These are phyloP conservation scores for Mercenaria mercenaria DNA, from an alignment of 1,140 invertebrate species.

Conservation along the genomic window DNA sequence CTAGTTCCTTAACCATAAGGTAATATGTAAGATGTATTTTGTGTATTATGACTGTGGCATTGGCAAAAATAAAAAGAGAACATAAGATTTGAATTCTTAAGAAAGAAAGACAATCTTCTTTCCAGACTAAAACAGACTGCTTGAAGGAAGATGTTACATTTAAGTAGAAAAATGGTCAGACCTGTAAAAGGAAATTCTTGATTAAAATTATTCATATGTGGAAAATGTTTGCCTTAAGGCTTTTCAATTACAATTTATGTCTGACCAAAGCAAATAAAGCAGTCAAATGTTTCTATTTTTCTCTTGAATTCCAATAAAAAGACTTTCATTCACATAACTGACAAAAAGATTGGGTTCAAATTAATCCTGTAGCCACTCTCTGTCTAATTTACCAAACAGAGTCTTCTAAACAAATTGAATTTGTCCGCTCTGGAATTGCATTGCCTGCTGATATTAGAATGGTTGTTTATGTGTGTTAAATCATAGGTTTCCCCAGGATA, in stretches of 20 bases:
- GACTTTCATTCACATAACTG: neutral
- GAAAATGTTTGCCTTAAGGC: neutral
- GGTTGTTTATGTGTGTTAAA: too few species aligned
- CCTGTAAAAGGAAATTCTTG: neutral
- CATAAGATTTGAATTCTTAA: too few species aligned
- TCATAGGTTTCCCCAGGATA: too few species aligned
- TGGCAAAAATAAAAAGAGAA: too few species aligned
- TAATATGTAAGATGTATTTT: too few species aligned
- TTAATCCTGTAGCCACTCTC: neutral
- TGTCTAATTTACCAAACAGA: neutral
- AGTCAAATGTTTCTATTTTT: neutral
- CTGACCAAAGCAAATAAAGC: neutral
- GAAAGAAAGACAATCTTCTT: too few species aligned
- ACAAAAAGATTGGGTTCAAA: neutral
- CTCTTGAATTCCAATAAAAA: constrained; percentile 1
- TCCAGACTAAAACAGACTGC: too few species aligned
- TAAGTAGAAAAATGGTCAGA: too few species aligned
- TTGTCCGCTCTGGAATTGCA: neutral
- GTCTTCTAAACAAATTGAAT: neutral
- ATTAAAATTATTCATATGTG: neutral
- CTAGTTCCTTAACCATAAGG: too few species aligned
- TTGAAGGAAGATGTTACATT: too few species aligned
- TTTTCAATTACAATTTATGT: neutral
- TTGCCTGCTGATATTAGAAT: too few species aligned
- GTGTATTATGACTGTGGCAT: too few species aligned